Evolutionary conservation across 2,797 vertebrate genomes (phyloP).

Genomic region (Margarornis squamiger): DNA sequence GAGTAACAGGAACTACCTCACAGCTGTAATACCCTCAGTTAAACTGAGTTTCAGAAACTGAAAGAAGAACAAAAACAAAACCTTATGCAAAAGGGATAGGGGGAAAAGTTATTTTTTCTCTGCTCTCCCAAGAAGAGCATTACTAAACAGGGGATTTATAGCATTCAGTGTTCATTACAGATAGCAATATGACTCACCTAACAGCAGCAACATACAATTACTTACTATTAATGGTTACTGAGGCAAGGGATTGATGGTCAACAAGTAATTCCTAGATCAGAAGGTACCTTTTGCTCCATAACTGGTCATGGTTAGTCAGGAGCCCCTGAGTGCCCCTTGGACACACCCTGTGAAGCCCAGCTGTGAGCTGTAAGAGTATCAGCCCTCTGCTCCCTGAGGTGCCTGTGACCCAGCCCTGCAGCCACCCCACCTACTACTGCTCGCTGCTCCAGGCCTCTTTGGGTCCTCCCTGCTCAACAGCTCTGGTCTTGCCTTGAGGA

Average conservation of each 20-base stretch:
- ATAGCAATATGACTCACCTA: background rate
- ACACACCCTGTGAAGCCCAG: background rate
- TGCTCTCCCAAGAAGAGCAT: background rate
- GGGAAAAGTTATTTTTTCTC: background rate
- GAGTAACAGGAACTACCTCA: background rate
- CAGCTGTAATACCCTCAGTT: background rate
- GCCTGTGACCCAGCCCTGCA: accelerated
- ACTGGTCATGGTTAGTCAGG: accelerated
- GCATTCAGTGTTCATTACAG: background rate
- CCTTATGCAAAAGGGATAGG: background rate
- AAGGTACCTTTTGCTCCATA: background rate
- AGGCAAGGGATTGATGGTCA: too few relatives aligned
- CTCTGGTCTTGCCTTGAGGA: background rate
- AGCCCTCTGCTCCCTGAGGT: accelerated
- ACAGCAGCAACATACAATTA: background rate
- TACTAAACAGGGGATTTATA: background rate
- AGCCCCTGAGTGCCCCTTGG: accelerated
- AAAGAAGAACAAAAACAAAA: background rate
- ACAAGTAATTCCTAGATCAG: background rate
- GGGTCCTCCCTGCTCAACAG: accelerated
- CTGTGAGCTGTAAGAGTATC: accelerated
- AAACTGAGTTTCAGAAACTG: background rate
- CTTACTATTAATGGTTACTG: background rate
- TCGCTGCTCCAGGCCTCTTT: background rate
- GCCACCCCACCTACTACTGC: background rate